phyloP scores from a whole-genome alignment of 2,113 vertebrate species.

The Eulemur rufifrons region DNA sequence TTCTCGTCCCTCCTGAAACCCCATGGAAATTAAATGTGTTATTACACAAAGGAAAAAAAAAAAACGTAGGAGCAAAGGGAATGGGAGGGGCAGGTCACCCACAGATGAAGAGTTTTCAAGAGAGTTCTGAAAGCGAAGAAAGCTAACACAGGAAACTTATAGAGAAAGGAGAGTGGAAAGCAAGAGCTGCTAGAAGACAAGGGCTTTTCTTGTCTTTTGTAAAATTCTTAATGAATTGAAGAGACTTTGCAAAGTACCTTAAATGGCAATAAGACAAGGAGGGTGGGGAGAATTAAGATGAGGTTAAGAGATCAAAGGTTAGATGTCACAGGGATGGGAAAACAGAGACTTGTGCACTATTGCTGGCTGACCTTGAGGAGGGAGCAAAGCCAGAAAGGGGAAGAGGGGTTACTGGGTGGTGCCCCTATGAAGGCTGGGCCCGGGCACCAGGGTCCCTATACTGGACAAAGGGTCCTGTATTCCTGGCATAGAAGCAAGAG shows the following conservation, averaged over 20 bases:
- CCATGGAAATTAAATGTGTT: neutral
- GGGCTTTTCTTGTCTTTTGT: neutral
- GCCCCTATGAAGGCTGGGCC: neutral
- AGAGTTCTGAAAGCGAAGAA: conserved; percentile 10
- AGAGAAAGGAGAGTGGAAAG: neutral
- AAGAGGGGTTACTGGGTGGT: neutral
- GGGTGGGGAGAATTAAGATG: neutral
- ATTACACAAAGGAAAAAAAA: neutral
- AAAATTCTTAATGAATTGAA: neutral
- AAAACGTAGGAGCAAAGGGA: neutral
- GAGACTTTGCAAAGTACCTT: neutral
- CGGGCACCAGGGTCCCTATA: neutral
- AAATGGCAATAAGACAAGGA: neutral
- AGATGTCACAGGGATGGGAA: neutral
- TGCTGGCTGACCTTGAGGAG: neutral
- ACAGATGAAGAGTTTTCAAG: conserved; percentile 7
- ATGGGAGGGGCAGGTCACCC: neutral
- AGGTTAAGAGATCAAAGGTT: neutral
- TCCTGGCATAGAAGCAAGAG: neutral
- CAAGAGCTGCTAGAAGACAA: neutral
- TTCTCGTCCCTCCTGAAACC: neutral
- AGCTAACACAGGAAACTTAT: neutral
- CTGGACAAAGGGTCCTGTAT: neutral
- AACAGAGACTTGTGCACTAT: neutral
- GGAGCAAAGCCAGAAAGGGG: neutral